A percentile compares a stretch with the other conserved stretches of the same genome.
These are phyloP conservation scores for Nicator chloris DNA, from an alignment of 2,113 vertebrate genomes.

Conservation along the genomic window DNA sequence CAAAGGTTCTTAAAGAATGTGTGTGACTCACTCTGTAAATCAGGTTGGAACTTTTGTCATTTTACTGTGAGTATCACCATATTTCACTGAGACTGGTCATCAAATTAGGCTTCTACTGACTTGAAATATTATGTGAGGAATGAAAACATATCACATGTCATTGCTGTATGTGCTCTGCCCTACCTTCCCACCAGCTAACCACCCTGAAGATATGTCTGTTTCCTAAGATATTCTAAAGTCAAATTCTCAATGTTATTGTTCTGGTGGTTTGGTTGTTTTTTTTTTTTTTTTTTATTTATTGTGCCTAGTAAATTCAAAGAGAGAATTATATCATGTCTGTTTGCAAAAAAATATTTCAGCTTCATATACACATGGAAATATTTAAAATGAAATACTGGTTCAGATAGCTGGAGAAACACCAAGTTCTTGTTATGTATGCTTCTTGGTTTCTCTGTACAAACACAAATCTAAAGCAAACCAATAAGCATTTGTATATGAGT, in stretches of 20 bases:
- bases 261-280: background rate
- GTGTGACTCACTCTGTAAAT: background rate
- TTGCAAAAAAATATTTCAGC: background rate
- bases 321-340: background rate
- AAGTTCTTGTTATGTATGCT: constrained; percentile 6
- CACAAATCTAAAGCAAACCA: background rate
- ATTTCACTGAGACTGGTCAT: background rate
- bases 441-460: constrained; percentile 1
- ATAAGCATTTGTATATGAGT: background rate
- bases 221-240: background rate
- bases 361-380: constrained; percentile 33
- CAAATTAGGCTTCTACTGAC: background rate
- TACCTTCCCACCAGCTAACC: background rate
- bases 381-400: constrained; percentile 16
- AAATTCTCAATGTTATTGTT: background rate
- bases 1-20: background rate
- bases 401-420: constrained; percentile 33
- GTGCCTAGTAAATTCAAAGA: constrained; percentile 2
- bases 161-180: background rate
- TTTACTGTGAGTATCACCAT: background rate
- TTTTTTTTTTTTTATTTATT: background rate
- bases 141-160: background rate
- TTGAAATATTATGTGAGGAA: background rate
- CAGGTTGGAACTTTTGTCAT: background rate
- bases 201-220: background rate